phyloP scores from a whole-genome alignment of 2,888 invertebrate genomes.

The Drosophila kanekoi region DNA sequence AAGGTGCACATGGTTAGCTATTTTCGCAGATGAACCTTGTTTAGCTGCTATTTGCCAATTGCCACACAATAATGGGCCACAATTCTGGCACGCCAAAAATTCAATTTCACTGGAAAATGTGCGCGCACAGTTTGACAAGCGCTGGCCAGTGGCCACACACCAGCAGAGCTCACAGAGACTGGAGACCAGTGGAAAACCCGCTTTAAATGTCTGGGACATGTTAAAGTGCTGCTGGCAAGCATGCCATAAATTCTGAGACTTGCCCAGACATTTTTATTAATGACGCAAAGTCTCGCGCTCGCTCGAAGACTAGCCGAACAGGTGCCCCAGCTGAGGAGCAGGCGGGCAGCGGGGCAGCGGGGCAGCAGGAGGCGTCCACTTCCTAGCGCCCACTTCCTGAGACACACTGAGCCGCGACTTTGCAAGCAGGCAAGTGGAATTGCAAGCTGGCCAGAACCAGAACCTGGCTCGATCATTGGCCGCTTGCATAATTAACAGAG shows the following conservation, averaged over 20 bases:
- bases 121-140: conserved; percentile 48
- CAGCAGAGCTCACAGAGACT: background rate
- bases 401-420: conserved; percentile 46
- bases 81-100: conserved; percentile 12
- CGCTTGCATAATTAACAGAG: conserved; percentile 71
- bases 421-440: conserved; percentile 40
- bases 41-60: background rate
- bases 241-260: conserved; percentile 79
- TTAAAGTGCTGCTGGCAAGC: conserved; percentile 70
- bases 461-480: conserved; percentile 47
- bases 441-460: conserved; percentile 46
- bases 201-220: conserved; percentile 70
- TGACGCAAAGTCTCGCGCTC: conserved; percentile 63
- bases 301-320: conserved; percentile 42
- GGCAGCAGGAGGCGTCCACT: conserved; percentile 21
- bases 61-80: conserved; percentile 7
- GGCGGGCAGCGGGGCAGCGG: background rate
- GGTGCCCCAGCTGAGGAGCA: conserved; percentile 35
- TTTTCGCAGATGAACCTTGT: background rate
- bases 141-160: conserved; percentile 40
- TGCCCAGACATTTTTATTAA: conserved; percentile 79
- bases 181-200: conserved; percentile 53
- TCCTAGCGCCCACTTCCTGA: conserved; percentile 66
- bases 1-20: background rate
- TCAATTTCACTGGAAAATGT: conserved; percentile 27